Conservation (phyloP, 2,797 vertebrate species). For the Heliangelus exortis region DNA sequence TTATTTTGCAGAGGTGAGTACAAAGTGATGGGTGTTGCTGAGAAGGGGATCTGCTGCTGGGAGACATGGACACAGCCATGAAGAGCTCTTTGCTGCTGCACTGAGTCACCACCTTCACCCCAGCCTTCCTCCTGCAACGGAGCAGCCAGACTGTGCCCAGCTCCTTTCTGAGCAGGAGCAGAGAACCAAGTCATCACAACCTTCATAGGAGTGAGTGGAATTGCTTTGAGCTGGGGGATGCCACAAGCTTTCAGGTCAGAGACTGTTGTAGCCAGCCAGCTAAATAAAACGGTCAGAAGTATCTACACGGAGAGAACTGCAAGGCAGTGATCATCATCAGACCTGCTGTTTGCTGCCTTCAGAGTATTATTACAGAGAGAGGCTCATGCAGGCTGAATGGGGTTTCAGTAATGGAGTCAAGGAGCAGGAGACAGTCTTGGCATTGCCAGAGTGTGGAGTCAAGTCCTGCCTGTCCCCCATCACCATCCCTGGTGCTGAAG, state of each 20-base stretch:
- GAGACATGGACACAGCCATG: accelerated
- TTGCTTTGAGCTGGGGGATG: neutral
- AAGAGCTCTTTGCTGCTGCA: neutral
- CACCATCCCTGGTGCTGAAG: neutral
- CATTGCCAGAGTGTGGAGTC: neutral
- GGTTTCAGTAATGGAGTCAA: neutral
- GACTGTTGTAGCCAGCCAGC: neutral
- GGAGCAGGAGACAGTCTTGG: neutral
- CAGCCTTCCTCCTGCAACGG: neutral
- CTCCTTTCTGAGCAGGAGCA: neutral
- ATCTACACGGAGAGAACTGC: neutral
- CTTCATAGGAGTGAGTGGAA: neutral
- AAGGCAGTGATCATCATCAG: neutral
- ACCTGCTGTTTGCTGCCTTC: neutral
- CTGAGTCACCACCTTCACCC: neutral
- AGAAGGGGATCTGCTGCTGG: neutral
- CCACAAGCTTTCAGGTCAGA: neutral
- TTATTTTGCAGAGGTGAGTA: neutral
- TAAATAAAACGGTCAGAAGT: neutral
- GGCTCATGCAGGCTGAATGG: neutral
- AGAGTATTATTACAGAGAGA: neutral
- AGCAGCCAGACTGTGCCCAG: neutral
- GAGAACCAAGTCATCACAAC: neutral
- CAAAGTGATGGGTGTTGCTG: accelerated
- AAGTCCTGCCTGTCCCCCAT: neutral